Conservation (phyloP, 2,113 vertebrate genomes). For the Machaerirhynchus nigripectus region DNA sequence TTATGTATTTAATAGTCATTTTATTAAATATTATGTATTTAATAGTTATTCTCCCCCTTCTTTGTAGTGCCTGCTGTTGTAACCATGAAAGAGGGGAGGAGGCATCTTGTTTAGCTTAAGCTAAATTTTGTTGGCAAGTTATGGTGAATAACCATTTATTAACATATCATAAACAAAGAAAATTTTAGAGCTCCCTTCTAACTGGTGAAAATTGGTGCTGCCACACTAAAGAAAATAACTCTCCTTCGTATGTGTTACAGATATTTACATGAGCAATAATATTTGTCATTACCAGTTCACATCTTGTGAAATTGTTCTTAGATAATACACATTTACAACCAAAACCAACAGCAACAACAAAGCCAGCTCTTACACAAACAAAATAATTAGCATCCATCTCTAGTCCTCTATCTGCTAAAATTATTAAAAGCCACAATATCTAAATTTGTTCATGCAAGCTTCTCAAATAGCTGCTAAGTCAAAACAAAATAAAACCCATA, state of each 20-base stretch:
- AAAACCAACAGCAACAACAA: neutral
- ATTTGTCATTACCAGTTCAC: neutral
- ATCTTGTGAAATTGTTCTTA: neutral
- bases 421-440: neutral
- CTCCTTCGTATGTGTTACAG: neutral
- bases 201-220: neutral
- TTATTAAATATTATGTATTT: neutral
- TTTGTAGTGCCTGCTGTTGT: neutral
- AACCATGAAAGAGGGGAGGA: neutral
- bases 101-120: neutral
- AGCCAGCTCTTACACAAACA: neutral
- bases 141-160: neutral
- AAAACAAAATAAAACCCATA: neutral
- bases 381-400: neutral
- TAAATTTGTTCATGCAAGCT: neutral
- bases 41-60: neutral
- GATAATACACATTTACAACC: neutral
- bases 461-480: neutral
- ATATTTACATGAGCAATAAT: neutral
- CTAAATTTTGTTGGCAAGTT: neutral
- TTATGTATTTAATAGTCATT: neutral
- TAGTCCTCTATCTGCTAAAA: neutral
- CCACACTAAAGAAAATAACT: neutral
- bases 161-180: neutral
- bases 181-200: neutral